Percentiles rank a stretch among this genome's conserved stretches.
Evolutionary conservation across 2,113 vertebrate genomes (phyloP).

Genomic region (Cyanoderma ruficeps): DNA sequence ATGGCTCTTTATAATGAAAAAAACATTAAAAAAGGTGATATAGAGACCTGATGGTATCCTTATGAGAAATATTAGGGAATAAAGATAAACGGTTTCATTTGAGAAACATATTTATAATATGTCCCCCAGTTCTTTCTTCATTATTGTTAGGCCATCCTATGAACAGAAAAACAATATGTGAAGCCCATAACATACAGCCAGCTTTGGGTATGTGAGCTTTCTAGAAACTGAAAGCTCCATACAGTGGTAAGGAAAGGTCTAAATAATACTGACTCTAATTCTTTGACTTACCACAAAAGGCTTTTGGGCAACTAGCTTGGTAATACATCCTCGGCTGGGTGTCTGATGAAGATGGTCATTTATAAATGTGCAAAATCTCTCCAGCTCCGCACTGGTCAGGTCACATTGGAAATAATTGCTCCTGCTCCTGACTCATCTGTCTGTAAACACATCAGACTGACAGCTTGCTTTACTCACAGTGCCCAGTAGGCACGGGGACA

Average conservation of each 20-base stretch:
- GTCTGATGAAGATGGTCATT: constrained; percentile 35
- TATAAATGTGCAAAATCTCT: constrained; percentile 28
- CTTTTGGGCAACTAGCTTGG: background rate
- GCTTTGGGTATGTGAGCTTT: background rate
- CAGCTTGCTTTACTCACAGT: background rate
- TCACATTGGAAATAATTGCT: constrained; percentile 32
- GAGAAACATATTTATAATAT: background rate
- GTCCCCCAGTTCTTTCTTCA: background rate
- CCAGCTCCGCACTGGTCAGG: background rate
- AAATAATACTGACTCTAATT: background rate
- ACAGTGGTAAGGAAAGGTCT: background rate
- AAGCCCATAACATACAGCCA: background rate
- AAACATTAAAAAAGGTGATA: background rate
- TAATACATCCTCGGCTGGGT: background rate
- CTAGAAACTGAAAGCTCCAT: background rate
- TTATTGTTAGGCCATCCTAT: background rate
- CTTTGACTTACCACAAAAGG: background rate
- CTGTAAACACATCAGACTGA: constrained; percentile 8
- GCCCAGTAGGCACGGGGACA: background rate
- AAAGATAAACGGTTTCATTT: background rate
- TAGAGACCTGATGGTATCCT: background rate
- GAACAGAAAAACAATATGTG: background rate
- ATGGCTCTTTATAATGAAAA: background rate
- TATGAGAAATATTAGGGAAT: constrained; percentile 21
- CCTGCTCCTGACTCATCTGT: background rate